These are phyloP conservation scores for Anoplolepis gracilipes DNA, from an alignment of 1,140 invertebrate genomes.

Conservation along the genomic window DNA sequence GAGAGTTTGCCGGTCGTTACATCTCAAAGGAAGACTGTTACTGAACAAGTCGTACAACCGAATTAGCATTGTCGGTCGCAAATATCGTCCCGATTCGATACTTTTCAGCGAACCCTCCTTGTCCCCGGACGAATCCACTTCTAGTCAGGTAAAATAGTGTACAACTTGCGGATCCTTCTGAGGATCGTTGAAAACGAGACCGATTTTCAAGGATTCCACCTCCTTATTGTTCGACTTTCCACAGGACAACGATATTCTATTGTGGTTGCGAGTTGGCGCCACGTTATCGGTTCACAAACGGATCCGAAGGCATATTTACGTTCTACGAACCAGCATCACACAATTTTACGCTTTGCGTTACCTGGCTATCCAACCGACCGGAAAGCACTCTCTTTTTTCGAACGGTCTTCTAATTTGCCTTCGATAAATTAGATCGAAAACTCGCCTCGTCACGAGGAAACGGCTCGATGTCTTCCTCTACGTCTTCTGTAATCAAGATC, in stretches of 20 bases:
- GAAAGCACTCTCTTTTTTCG: slow-evolving; percentile 36
- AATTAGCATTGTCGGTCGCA: slow-evolving; percentile 60
- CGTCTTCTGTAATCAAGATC: slow-evolving; percentile 79
- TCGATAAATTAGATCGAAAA: slow-evolving; percentile 58
- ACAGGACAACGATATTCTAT: slow-evolving; percentile 55
- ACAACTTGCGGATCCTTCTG: background rate
- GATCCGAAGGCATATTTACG: background rate
- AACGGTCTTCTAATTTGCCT: slow-evolving; percentile 41
- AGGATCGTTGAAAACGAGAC: slow-evolving; percentile 32
- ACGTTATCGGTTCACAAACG: slow-evolving; percentile 19
- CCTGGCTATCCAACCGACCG: slow-evolving; percentile 2
- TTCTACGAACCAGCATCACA: background rate
- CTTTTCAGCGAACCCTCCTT: background rate
- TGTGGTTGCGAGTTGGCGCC: slow-evolving; percentile 11
- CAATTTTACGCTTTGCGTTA: slow-evolving; percentile 38
- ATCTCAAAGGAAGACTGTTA: slow-evolving; percentile 60
- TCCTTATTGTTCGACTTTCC: slow-evolving; percentile 49
- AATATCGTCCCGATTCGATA: background rate
- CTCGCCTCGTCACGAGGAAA: slow-evolving; percentile 35
- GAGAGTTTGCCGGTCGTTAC: slow-evolving; percentile 52
- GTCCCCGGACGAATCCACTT: background rate
- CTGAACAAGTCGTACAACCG: slow-evolving; percentile 55
- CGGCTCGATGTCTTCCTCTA: slow-evolving; percentile 43
- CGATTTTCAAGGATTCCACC: slow-evolving; percentile 36
- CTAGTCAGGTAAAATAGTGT: slow-evolving; percentile 42